Base-by-base conservation (phyloP, 2,888 invertebrate genomes). In the Epistrophe eligans region DNA sequence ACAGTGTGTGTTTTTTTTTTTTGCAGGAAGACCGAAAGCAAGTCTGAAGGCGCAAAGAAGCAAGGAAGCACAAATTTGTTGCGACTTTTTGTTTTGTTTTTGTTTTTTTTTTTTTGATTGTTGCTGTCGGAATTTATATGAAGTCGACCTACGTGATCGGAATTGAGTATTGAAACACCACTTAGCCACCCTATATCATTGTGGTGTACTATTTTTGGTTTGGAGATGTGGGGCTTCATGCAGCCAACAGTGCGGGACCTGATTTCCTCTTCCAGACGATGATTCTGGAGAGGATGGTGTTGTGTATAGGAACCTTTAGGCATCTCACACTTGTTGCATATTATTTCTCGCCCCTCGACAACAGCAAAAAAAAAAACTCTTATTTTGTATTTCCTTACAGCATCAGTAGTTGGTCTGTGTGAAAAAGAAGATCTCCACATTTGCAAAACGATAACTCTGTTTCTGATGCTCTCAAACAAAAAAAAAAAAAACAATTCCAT, bases 91-190 rank as follows among this genome's bases (percentile, higher is more conserved):
- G 40, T 73, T 35, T 74, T 57, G 1, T 24, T 24, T 24, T 1
- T 24, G 0, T 55, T 55, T 7, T 55, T 52, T 52, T 24, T 17
- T 48, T 57, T n/a, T n/a, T n/a, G n/a, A n/a, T n/a, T n/a, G n/a
- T n/a, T n/a, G n/a, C n/a, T n/a, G n/a, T n/a, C 32, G 77, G 73
- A 76, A 81, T 85, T 85, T 74, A 74, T 82, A 70, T 70, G 77
- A 85, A 74, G 62, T 74, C 77, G 72, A 71, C 77, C 85, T 85
- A 85, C 85, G 85, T 85, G 85, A 85, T 85, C 73, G 73, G 85
- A 85, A 81, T 85, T 62, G 52, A 74, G 58, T 52, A 55, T 35
- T 35, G 35, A 19, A 48, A 70, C 40, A 62, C 60, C 57, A 40
- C 62, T 55, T 38, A 38, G 52, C 57, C 57, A 73, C 38, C 70